Conservation (phyloP, 1,140 invertebrate species). For the Zaprionus africanus region DNA sequence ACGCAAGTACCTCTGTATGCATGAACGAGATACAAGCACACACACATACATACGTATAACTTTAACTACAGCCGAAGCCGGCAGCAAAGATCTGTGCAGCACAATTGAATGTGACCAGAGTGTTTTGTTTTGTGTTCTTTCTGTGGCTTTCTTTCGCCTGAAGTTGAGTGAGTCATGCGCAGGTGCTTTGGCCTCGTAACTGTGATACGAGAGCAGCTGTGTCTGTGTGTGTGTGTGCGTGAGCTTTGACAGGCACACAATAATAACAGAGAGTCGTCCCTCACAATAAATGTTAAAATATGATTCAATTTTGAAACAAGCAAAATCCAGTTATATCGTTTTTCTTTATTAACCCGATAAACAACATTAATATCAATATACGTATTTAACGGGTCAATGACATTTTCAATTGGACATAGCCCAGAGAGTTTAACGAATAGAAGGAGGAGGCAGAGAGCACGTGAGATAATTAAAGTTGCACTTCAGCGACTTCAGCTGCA, state of each 20-base stretch:
- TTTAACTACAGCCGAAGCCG: conserved; percentile 26
- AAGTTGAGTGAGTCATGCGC: conserved; percentile 50
- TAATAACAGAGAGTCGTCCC: conserved; percentile 13
- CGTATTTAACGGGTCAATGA: conserved; percentile 3
- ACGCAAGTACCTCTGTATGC: background rate
- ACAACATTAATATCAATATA: background rate
- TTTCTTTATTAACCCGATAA: background rate
- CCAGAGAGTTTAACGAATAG: background rate
- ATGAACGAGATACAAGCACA: background rate
- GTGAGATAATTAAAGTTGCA: conserved; percentile 20
- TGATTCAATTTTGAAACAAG: conserved; percentile 9
- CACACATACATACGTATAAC: background rate
- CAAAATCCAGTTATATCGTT: no score
- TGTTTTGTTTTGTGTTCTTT: background rate
- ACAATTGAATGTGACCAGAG: conserved; percentile 50
- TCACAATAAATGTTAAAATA: no score
- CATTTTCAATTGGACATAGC: background rate
- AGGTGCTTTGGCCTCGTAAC: conserved; percentile 39
- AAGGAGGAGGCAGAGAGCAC: background rate
- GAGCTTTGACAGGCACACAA: conserved; percentile 12
- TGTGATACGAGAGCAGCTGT: conserved; percentile 39
- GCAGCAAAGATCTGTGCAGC: conserved; percentile 34
- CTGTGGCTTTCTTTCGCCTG: conserved; percentile 26
- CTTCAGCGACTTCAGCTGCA: conserved; percentile 11
- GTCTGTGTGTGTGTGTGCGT: conserved; percentile 1